Base-by-base conservation (phyloP, 64 coral and sea anemone genomes). In the Pachyseris speciosa region DNA sequence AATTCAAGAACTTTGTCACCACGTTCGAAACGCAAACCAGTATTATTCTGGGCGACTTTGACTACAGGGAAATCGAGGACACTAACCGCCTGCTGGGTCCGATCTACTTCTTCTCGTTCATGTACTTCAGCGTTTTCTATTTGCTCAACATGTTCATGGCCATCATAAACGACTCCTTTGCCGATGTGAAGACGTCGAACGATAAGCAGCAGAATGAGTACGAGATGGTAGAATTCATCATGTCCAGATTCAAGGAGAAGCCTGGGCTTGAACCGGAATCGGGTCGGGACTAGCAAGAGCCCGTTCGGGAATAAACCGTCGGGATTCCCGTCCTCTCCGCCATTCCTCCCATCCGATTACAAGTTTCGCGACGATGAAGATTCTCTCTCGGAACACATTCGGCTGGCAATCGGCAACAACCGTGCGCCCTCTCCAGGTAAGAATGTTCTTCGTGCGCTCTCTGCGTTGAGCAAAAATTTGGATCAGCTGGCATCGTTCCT, bases 91-190 rank as follows among this genome's bases (percentile, higher is more conserved):
- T 98, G 0, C 53, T 98, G 10, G 96, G 93, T 7, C 93, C 93
- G 1, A 3, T 93, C 2, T 95, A 98, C 65, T 98, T 95, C 83
- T 98, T 98, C 44, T 29, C 66, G 1, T 98, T 92, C 67, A 95
- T 95, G 94, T 95, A 95, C 60, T 92, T 98, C 64, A 93, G 91
- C 67, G 93, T 98, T 0, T 92, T 98, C n/a, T 95, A 91, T 67
- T 73, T 95, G 26, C 92, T 98, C 80, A 98, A 95, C 86, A 95
- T 98, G 96, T 98, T 98, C 8, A 68, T 95, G n/a, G 93, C 96
- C 1, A 98, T 95, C 72, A 95, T 98, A 57, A 98, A 95, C 73
- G 93, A 98, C 74, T 75, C 93, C 40, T 95, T 92, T 47, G 11
- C 93, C 5, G 96, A 90, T 1, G 94, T 98, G 24, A 95, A 95